A percentile compares a stretch with the other conserved stretches of the same genome.
These are phyloP conservation scores for Malthinus flaveolus DNA, from an alignment of 2,888 invertebrate species.

Conservation along the genomic window DNA sequence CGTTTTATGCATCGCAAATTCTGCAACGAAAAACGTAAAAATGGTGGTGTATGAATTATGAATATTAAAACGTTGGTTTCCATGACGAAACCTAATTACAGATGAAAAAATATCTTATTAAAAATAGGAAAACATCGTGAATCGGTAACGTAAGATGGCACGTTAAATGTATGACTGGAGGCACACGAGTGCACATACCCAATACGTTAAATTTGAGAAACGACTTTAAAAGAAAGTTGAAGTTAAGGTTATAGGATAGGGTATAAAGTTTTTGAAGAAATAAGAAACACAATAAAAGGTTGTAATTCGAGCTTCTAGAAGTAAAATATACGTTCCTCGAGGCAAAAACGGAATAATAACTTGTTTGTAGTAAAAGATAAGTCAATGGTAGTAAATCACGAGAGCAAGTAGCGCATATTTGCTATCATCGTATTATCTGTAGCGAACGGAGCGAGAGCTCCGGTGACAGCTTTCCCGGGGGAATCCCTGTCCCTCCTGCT, in stretches of 20 bases:
- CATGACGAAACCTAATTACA: neutral
- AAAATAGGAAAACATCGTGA: neutral
- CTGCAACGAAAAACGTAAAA: too few relatives aligned
- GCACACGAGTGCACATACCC: neutral
- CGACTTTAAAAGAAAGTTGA: neutral
- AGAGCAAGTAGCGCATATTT: slow-evolving; percentile 23
- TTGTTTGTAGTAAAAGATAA: slow-evolving; percentile 21
- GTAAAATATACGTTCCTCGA: slow-evolving; percentile 13
- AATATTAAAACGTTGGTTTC: neutral
- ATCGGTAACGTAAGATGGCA: neutral
- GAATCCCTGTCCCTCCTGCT: slow-evolving; percentile 24
- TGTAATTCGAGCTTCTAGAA: slow-evolving; percentile 11
- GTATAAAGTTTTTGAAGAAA: slow-evolving; percentile 9
- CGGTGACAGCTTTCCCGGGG: slow-evolving; percentile 31
- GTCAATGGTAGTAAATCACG: slow-evolving; percentile 23
- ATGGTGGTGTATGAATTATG: too few relatives aligned
- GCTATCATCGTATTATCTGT: slow-evolving; percentile 24
- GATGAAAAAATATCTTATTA: neutral
- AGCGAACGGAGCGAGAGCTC: slow-evolving; percentile 22
- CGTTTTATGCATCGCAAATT: too few relatives aligned
- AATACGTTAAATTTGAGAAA: neutral
- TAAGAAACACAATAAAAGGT: slow-evolving; percentile 4
- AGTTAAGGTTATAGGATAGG: neutral
- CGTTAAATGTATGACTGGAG: neutral
- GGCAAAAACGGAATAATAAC: slow-evolving; percentile 17